Base-by-base conservation (phyloP, 2,797 vertebrate species). In the Luscinia luscinia region DNA sequence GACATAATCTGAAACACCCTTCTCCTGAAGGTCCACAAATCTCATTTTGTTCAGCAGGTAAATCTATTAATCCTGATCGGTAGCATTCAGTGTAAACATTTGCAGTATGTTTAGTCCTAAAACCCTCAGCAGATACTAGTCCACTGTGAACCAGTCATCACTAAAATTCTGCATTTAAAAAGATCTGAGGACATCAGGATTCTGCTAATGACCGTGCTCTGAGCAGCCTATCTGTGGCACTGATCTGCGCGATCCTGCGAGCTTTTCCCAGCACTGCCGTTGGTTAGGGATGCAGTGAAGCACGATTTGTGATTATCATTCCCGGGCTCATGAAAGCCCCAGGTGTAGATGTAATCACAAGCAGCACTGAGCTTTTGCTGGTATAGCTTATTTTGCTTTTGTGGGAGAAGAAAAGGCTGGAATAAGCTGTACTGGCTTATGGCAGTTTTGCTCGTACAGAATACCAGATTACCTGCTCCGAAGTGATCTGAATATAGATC, bases 321-420 rank as follows among this genome's bases (percentile, higher is more conserved):
- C 59, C 84, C 8, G 28, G 70, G 92, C 87, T 92, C 94, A 48
- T 69, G 90, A 89, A 94, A 96, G 95, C 89, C 96, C 89, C 95
- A 94, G 94, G 94, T 95, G 92, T 92, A 93, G 92, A 94, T 93
- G 89, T 59, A 96, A 96, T 87, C 92, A 87, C 70, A 46, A 64
- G 84, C 86, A 93, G 91, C 95, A 58, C 84, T 19, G 55, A 86
- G 92, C 86, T 93, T 94, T 89, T 90, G 90, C 89, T 96, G 70
- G 66, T 93, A 87, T 43, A 79, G 90, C 86, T 94, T 84, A 89
- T 96, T 95, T 76, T 82, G 81, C 90, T 84, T 93, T 94, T 96
- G 90, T 90, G 86, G 80, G 74, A 94, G 92, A 90, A 89, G 84
- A 81, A 92, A 90, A 87, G 92, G 67, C 75, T 91, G 78, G 82